Percentiles rank a stretch among this genome's conserved stretches.
phyloP scores from a whole-genome alignment of 1,140 invertebrate genomes.

The Ceratina australensis region DNA sequence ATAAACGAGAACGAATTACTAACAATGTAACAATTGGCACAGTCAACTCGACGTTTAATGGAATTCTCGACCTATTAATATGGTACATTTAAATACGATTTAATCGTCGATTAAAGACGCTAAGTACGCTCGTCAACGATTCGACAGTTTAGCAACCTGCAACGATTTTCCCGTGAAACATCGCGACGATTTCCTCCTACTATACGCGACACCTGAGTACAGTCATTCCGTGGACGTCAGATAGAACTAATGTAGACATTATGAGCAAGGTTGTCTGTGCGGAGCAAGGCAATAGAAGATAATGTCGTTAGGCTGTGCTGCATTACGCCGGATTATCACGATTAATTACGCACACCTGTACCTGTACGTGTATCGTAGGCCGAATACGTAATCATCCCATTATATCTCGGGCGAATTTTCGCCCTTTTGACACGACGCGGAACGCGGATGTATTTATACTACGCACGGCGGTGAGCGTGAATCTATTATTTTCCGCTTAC shows the following conservation, averaged over 20 bases:
- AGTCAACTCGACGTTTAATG: conserved; percentile 1
- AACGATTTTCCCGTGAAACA: conserved; percentile 19
- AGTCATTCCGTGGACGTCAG: conserved; percentile 48
- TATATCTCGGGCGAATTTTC: conserved; percentile 7
- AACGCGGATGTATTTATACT: not conserved
- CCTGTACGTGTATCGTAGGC: conserved; percentile 33
- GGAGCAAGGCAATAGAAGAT: conserved; percentile 53
- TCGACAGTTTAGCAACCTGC: not conserved
- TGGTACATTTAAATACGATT: conserved; percentile 1
- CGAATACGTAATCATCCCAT: conserved; percentile 52
- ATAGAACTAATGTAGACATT: conserved; percentile 62
- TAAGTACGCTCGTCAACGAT: conserved; percentile 4
- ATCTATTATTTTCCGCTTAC: not conserved
- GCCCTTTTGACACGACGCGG: not conserved
- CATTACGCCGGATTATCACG: conserved; percentile 62
- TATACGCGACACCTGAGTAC: conserved; percentile 43
- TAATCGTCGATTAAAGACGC: conserved; percentile 1
- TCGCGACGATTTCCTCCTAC: conserved; percentile 23
- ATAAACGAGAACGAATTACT: conserved; percentile 3
- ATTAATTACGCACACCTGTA: conserved; percentile 59
- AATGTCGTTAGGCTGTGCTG: conserved; percentile 61
- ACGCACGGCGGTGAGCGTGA: not conserved
- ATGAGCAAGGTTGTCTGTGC: conserved; percentile 57
- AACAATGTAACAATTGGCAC: conserved; percentile 9
- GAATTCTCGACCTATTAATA: not conserved